These are phyloP conservation scores for Microtus oregoni DNA, from an alignment of 2,113 vertebrate genomes.

Conservation along the genomic window DNA sequence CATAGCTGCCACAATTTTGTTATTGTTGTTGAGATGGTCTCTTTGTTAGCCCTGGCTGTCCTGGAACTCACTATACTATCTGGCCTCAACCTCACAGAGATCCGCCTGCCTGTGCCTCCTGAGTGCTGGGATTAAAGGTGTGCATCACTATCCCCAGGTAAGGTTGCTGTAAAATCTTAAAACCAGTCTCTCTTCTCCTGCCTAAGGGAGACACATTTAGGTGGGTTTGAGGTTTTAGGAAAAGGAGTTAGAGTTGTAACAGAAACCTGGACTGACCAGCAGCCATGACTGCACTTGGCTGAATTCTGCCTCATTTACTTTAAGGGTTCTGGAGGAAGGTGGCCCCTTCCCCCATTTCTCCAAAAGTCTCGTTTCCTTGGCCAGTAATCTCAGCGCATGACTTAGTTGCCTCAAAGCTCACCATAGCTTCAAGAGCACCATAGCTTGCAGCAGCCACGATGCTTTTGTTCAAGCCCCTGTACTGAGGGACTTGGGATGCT, in stretches of 20 bases:
- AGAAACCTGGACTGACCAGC: not conserved
- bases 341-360: not conserved
- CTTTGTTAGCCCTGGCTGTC: not conserved
- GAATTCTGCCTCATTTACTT: not conserved
- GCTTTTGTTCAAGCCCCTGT: not conserved
- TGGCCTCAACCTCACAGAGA: not conserved
- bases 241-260: not conserved
- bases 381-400: not conserved
- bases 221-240: not conserved
- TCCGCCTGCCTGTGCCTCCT: not conserved
- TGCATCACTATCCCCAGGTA: not conserved
- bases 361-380: not conserved
- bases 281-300: not conserved
- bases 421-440: not conserved
- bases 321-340: not conserved
- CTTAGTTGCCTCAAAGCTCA: not conserved
- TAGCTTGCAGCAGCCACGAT: not conserved
- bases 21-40: not conserved
- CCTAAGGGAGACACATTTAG: not conserved
- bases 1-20: not conserved
- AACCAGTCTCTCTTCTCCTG: not conserved
- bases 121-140: not conserved
- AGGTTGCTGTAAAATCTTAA: slow-evolving; percentile 13
- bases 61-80: not conserved
- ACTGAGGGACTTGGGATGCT: not conserved